Base-by-base conservation (phyloP, 2,888 invertebrate genomes). In the Rambutsinella grinnellia region DNA sequence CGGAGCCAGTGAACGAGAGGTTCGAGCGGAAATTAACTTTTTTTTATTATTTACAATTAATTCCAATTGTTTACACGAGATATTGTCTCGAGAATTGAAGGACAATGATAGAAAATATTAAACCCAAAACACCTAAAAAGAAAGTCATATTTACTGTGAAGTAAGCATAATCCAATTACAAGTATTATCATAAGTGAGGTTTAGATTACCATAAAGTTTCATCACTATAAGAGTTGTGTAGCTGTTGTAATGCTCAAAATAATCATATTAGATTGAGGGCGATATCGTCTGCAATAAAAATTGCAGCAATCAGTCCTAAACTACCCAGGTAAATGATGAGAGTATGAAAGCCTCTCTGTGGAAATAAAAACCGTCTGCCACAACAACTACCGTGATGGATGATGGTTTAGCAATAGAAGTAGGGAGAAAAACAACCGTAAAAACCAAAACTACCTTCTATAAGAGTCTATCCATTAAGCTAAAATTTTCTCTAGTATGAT, bases 1-100 rank as follows among this genome's bases (percentile, higher is more conserved):
- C n/a, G n/a, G n/a, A n/a, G n/a, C 36, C 36, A 8, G 67, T 66
- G 36, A 79, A 74, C 58, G 82, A 81, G 80, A 84, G 82, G 82
- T 82, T 63, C 54, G 78, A 70, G 69, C 65, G 76, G 76, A 70
- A 60, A 65, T 65, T 71, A 24, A 49, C 24, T 56, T 53, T 19
- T 19, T 51, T 6, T 6, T 51, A 44, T 44, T 44, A 44, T 13
- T 8, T n/a, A n/a, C n/a, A n/a, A n/a, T n/a, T n/a, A n/a, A n/a
- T n/a, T n/a, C n/a, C n/a, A n/a, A n/a, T n/a, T n/a, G n/a, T n/a
- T n/a, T n/a, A n/a, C n/a, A n/a, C n/a, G n/a, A n/a, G n/a, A n/a
- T n/a, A n/a, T n/a, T n/a, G n/a, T n/a, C n/a, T n/a, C n/a, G n/a
- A n/a, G n/a, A n/a, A n/a, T n/a, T n/a, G n/a, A n/a, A n/a, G n/a